A percentile compares a stretch with the other conserved stretches of the same genome.
These are phyloP conservation scores for Polyommatus iphigenia DNA, from an alignment of 2,888 invertebrate genomes.

Conservation along the genomic window DNA sequence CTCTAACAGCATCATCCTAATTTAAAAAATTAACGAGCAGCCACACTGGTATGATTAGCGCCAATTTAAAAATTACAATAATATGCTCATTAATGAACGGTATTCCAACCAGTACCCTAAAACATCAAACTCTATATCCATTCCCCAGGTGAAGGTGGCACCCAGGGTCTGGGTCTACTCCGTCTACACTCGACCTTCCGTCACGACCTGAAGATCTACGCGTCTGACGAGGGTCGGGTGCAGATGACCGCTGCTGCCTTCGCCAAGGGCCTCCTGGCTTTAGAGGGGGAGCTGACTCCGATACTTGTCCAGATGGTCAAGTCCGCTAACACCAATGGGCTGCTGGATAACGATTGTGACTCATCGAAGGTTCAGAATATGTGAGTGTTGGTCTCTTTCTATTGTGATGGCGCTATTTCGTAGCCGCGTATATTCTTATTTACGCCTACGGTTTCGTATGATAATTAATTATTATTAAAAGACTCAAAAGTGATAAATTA, in stretches of 20 bases:
- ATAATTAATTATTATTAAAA: too few relatives aligned
- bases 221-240: slow-evolving; percentile 99
- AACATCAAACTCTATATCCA: not conserved
- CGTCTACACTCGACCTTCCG: slow-evolving; percentile 98
- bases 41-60: too few relatives aligned
- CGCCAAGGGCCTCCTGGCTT: slow-evolving; percentile 97
- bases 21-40: too few relatives aligned
- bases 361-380: slow-evolving; percentile 97
- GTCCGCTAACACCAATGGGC: slow-evolving; percentile 98
- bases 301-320: slow-evolving; percentile 99
- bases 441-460: too few relatives aligned
- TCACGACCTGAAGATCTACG: slow-evolving; percentile 99
- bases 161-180: slow-evolving; percentile 96
- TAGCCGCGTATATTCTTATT: too few relatives aligned
- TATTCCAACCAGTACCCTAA: too few relatives aligned
- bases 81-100: too few relatives aligned
- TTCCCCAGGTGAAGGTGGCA: slow-evolving; percentile 88
- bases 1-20: too few relatives aligned
- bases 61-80: too few relatives aligned
- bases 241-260: slow-evolving; percentile 99
- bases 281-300: slow-evolving; percentile 99
- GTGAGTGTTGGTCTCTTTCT: slow-evolving; percentile 75
- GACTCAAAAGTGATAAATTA: too few relatives aligned
- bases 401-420: not conserved
- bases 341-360: slow-evolving; percentile 98